Conservation (phyloP, 2,888 invertebrate genomes). For the Hoplodrina ambigua region DNA sequence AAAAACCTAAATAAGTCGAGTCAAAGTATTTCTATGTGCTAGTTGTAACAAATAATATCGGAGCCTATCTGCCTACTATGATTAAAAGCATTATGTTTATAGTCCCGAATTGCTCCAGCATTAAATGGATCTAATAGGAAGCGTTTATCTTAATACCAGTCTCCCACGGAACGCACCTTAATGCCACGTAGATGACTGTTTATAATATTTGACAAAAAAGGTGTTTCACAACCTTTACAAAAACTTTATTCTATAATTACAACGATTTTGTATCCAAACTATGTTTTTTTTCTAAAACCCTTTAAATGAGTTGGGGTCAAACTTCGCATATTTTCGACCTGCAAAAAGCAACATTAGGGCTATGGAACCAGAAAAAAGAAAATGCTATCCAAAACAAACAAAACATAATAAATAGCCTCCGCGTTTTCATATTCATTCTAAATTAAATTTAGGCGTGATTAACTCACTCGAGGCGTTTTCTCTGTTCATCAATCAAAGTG, state of each 20-base stretch:
- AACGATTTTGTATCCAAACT: slow-evolving; percentile 47
- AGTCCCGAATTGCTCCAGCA: slow-evolving; percentile 82
- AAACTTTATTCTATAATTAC: slow-evolving; percentile 49
- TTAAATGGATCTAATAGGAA: slow-evolving; percentile 87
- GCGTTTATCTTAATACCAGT: slow-evolving; percentile 88
- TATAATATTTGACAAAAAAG: slow-evolving; percentile 73
- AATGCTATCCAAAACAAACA: slow-evolving; percentile 86
- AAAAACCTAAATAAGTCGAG: not conserved
- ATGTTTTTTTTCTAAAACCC: slow-evolving; percentile 41
- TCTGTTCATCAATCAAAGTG: slow-evolving; percentile 89
- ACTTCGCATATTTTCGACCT: slow-evolving; percentile 59
- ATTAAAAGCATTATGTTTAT: slow-evolving; percentile 89
- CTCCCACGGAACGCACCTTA: slow-evolving; percentile 84
- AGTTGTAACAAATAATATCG: slow-evolving; percentile 72
- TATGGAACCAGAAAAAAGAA: slow-evolving; percentile 68
- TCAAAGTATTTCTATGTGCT: slow-evolving; percentile 68
- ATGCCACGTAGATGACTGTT: slow-evolving; percentile 66
- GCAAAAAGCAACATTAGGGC: slow-evolving; percentile 64
- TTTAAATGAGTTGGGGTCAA: slow-evolving; percentile 58
- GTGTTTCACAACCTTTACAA: slow-evolving; percentile 50
- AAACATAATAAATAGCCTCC: slow-evolving; percentile 80
- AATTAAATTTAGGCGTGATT: slow-evolving; percentile 90
- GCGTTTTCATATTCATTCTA: slow-evolving; percentile 83
- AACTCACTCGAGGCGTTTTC: slow-evolving; percentile 89
- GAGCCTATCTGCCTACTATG: slow-evolving; percentile 76